phyloP scores from a whole-genome alignment of 2,113 vertebrate species.

The Nicator chloris region DNA sequence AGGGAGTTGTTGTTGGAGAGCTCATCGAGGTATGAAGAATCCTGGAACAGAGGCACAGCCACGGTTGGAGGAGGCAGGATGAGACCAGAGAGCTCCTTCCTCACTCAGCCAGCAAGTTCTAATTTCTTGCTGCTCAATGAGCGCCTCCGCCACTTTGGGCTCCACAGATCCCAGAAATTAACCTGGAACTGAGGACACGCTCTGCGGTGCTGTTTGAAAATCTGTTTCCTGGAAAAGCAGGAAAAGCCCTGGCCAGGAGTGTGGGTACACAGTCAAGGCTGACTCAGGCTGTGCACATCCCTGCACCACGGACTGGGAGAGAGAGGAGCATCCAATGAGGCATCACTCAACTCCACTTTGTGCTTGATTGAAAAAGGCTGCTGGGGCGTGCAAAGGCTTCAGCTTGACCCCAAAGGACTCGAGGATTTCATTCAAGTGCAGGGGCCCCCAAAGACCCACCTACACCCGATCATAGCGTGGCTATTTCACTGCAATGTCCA shows the following conservation, averaged over 20 bases:
- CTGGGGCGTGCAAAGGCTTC: background rate
- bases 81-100: background rate
- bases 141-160: rapidly evolving
- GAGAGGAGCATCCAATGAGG: background rate
- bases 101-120: background rate
- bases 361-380: background rate
- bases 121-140: background rate
- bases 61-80: background rate
- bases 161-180: background rate
- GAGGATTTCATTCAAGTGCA: rapidly evolving
- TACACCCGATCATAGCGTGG: rapidly evolving
- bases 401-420: background rate
- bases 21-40: conserved; percentile 88
- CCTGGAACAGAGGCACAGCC: conserved; percentile 62
- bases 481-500: background rate
- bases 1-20: conserved; percentile 84
- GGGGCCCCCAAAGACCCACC: background rate
- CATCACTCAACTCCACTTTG: background rate
- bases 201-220: background rate
- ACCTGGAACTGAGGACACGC: background rate
- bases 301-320: rapidly evolving
- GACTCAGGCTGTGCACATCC: too few relatives aligned
- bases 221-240: background rate
- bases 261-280: rapidly evolving
- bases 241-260: background rate